Base-by-base conservation (phyloP, 1,140 invertebrate genomes). In the Telenomus remus region DNA sequence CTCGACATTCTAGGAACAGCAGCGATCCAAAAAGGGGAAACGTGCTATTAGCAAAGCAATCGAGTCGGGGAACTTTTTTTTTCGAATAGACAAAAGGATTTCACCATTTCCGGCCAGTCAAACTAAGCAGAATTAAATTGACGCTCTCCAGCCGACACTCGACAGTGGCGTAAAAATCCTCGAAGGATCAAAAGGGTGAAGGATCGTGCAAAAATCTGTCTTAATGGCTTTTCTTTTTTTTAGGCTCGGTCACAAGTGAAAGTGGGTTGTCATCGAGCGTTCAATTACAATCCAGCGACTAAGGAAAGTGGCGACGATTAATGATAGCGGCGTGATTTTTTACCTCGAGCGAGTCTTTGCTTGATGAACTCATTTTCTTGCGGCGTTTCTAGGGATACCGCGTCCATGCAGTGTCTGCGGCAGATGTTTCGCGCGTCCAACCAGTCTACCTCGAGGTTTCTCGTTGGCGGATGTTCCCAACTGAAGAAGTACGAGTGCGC, bases 401-500 rank as follows among this genome's bases (percentile, higher is more conserved):
- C 94, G 86, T 97, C 95, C 95, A 96, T 96, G 84, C 95, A 97
- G 83, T 97, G 95, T 80, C 95, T 90, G 76, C 95, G 91, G 88
- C 95, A 97, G 79, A 97, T 96, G 86, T 97, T 97, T 69, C 95
- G 91, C 0, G 95, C 93, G 81, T 96, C 95, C 12, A 97, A 86
- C 95, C 95, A 97, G 81, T 96, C 95, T 5, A 96, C 95, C 89
- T 96, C 95, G 47, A 96, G 88, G 77, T 89, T 94, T 75, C 94
- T 90, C 11, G 95, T 97, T 0, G 95, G 94, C 14, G 90, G 90
- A 85, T 97, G 95, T 81, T 95, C 94, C 95, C 95, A 96, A 81
- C 95, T 96, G 92, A 96, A 96, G 92, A 97, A 97, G 87, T 97
- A 97, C 16, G 95, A 95, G 81, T 96, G 95, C 0, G 92, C 91